A percentile compares a stretch with the other conserved stretches of the same genome.
Conservation (phyloP, 2,113 vertebrate species). For the Gadus chalcogrammus region DNA sequence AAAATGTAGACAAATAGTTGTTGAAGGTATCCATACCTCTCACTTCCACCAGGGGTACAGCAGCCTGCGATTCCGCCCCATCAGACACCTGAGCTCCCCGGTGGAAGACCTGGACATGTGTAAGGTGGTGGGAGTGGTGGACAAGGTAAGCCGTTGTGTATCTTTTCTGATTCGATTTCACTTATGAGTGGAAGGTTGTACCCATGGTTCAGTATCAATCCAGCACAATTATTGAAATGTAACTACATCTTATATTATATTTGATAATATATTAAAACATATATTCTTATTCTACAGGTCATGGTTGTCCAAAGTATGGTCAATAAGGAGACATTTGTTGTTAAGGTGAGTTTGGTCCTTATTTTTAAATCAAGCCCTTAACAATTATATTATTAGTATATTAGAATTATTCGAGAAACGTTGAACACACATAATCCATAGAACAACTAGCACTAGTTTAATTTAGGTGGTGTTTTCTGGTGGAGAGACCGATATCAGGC, state of each 20-base stretch:
- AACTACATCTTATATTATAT: background rate
- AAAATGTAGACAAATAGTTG: background rate
- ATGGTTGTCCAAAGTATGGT: conserved; percentile 85
- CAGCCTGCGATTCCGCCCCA: conserved; percentile 92
- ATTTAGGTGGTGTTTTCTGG: conserved; percentile 23
- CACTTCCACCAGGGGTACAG: conserved; percentile 84
- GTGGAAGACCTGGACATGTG: conserved; percentile 91
- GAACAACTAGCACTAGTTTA: background rate
- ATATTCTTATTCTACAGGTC: conserved; percentile 73
- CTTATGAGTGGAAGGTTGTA: no score
- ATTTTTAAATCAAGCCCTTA: background rate
- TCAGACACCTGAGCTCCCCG: conserved; percentile 89
- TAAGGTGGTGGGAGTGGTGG: conserved; percentile 86
- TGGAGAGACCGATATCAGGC: conserved; percentile 16
- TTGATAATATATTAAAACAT: conserved; percentile 10
- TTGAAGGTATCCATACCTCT: conserved; percentile 6
- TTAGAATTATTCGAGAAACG: background rate
- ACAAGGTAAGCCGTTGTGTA: conserved; percentile 79
- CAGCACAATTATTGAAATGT: background rate
- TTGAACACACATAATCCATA: background rate
- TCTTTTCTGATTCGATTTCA: no score
- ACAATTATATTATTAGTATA: background rate
- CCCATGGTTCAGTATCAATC: no score
- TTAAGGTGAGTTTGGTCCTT: conserved; percentile 81
- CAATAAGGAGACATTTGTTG: conserved; percentile 85